phyloP scores from a whole-genome alignment of 2,888 invertebrate genomes.

The Drosophila setosimentum region DNA sequence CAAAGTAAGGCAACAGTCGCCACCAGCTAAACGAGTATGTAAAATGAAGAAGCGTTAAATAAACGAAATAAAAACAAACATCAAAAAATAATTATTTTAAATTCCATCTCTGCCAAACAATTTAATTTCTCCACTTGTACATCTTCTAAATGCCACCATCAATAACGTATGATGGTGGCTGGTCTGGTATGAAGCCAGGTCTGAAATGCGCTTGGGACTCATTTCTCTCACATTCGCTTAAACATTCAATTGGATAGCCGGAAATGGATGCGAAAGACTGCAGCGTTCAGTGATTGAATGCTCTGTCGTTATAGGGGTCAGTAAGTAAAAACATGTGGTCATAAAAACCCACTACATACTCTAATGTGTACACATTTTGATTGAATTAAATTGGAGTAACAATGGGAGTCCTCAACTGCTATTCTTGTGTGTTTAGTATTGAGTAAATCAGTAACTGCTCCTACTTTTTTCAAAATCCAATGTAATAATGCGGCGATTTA shows the following conservation, averaged over 20 bases:
- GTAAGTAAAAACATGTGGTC: conserved; percentile 22
- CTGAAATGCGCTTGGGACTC: conserved; percentile 23
- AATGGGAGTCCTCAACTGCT: conserved; percentile 6
- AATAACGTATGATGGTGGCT: conserved; percentile 31
- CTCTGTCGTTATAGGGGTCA: conserved; percentile 61
- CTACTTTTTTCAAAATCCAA: neutral
- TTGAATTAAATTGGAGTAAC: conserved; percentile 32
- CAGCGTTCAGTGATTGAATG: conserved; percentile 56
- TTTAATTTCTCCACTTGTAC: conserved; percentile 46
- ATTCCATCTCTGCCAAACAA: conserved; percentile 28
- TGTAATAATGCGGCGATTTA: neutral
- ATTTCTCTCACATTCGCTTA: conserved; percentile 29
- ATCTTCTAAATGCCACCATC: conserved; percentile 10
- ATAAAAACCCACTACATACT: conserved; percentile 9
- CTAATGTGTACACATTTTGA: conserved; percentile 1
- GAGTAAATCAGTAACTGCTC: neutral
- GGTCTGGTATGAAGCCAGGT: neutral
- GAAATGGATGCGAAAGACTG: conserved; percentile 52
- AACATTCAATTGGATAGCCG: conserved; percentile 57
- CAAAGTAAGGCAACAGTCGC: conserved; percentile 47
- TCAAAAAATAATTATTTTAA: conserved; percentile 37
- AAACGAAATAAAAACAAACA: conserved; percentile 50
- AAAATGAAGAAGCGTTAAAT: conserved; percentile 69
- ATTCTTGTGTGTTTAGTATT: neutral
- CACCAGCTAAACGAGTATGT: conserved; percentile 62